Conservation (phyloP, 2,888 invertebrate species). For the Chalcosyrphus nemorum region DNA sequence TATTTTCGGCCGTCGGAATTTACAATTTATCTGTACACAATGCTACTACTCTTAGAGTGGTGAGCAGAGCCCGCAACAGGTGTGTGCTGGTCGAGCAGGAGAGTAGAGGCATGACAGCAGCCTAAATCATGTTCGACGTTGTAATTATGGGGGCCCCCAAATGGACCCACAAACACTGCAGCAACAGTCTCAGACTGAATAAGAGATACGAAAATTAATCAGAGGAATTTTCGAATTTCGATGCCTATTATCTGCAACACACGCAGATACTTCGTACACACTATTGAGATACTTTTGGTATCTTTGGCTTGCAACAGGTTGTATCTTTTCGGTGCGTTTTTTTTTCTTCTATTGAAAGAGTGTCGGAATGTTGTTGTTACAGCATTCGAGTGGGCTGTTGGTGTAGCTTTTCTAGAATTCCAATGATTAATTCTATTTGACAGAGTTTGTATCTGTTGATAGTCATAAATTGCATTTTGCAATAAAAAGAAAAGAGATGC, state of each 20-base stretch:
- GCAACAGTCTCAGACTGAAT: slow-evolving; percentile 5
- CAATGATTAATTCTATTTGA: slow-evolving; percentile 60
- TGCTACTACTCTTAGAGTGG: slow-evolving; percentile 18
- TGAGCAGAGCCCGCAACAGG: slow-evolving; percentile 66
- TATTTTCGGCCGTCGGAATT: slow-evolving; percentile 72
- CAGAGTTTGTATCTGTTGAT: slow-evolving; percentile 17
- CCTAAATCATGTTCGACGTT: slow-evolving; percentile 73
- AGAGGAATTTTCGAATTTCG: slow-evolving; percentile 69
- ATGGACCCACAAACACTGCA: slow-evolving; percentile 34
- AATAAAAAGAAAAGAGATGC: neutral
- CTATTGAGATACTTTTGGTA: slow-evolving; percentile 29
- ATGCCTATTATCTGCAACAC: slow-evolving; percentile 67
- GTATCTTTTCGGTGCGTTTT: slow-evolving; percentile 57
- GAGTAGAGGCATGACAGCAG: slow-evolving; percentile 68
- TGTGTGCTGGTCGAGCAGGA: slow-evolving; percentile 54
- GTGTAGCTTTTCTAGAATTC: slow-evolving; percentile 51
- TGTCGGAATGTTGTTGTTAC: slow-evolving; percentile 66
- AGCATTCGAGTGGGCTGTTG: neutral
- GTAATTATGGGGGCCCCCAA: slow-evolving; percentile 71
- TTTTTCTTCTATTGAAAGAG: too few species aligned
- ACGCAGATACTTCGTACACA: slow-evolving; percentile 41
- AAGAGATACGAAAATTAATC: slow-evolving; percentile 59
- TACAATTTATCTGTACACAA: slow-evolving; percentile 63
- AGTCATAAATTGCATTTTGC: slow-evolving; percentile 48
- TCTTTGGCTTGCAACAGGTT: slow-evolving; percentile 49